Conservation (phyloP, 2,113 vertebrate species). For the Alectura lathami region DNA sequence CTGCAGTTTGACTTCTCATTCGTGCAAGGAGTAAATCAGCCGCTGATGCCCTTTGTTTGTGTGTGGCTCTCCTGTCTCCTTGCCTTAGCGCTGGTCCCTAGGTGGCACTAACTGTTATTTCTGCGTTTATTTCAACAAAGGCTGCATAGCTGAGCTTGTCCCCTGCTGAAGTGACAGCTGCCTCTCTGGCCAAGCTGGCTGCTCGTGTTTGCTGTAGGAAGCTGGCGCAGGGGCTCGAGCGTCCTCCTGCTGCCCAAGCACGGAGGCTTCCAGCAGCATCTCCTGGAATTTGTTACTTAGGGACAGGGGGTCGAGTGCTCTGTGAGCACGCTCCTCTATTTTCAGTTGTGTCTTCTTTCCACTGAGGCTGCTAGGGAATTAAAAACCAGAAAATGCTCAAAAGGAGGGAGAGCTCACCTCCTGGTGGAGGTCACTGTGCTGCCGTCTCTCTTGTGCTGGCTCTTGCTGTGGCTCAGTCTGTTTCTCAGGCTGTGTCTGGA, state of each 20-base stretch:
- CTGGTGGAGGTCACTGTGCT: neutral
- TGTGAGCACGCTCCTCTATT: neutral
- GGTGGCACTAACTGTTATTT: slow-evolving; percentile 35
- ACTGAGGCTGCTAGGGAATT: neutral
- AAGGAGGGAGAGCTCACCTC: neutral
- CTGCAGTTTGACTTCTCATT: neutral
- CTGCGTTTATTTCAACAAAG: slow-evolving; percentile 20
- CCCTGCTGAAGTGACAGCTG: neutral
- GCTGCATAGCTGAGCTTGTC: slow-evolving; percentile 7
- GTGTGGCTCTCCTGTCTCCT: neutral
- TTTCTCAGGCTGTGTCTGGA: neutral
- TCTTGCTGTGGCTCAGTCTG: neutral
- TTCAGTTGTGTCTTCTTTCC: neutral
- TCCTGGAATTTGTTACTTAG: neutral
- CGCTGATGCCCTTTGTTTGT: neutral
- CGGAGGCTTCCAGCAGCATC: neutral
- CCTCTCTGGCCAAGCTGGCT: neutral
- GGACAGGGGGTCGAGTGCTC: neutral
- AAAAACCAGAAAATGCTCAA: neutral
- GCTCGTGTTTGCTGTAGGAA: neutral
- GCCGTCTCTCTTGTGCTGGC: rapidly evolving
- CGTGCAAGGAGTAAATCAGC: neutral
- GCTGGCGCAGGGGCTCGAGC: neutral
- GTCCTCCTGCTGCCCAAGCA: neutral
- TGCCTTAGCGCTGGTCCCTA: neutral